Percentiles rank a stretch among this genome's conserved stretches.
phyloP scores from a whole-genome alignment of 2,113 vertebrate species.

The Sigmodon hispidus region DNA sequence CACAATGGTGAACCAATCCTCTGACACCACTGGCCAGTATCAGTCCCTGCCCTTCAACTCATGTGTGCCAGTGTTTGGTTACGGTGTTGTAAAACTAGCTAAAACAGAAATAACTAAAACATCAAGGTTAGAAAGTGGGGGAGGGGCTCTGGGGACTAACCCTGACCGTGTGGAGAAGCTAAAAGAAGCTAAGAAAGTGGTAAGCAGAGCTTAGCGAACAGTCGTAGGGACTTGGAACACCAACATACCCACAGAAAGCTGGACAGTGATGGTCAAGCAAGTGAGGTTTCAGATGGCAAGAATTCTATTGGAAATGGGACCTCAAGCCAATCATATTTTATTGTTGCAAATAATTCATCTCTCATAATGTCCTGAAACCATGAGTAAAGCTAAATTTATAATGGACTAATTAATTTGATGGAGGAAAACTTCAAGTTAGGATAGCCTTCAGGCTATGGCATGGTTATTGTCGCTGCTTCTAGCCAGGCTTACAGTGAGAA shows the following conservation, averaged over 20 bases:
- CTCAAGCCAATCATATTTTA: background rate
- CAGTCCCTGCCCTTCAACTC: no score
- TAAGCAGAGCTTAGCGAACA: background rate
- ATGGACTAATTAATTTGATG: background rate
- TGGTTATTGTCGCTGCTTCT: background rate
- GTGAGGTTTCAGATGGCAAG: background rate
- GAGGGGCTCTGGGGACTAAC: background rate
- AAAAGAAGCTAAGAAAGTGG: background rate
- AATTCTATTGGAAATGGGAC: background rate
- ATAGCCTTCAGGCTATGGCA: background rate
- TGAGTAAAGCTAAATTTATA: background rate
- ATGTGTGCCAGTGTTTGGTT: background rate
- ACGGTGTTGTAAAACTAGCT: background rate
- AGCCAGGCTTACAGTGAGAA: background rate
- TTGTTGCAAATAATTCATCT: background rate
- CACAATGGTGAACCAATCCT: background rate
- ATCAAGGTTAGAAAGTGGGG: background rate
- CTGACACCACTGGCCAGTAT: background rate
- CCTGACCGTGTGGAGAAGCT: background rate
- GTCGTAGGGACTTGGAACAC: background rate
- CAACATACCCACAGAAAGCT: background rate
- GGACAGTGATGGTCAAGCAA: background rate
- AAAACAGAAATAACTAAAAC: background rate
- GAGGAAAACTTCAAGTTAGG: background rate
- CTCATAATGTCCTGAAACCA: background rate